These are phyloP conservation scores for Lepidotrigona ventralis DNA, from an alignment of 1,140 invertebrate genomes.

Conservation along the genomic window DNA sequence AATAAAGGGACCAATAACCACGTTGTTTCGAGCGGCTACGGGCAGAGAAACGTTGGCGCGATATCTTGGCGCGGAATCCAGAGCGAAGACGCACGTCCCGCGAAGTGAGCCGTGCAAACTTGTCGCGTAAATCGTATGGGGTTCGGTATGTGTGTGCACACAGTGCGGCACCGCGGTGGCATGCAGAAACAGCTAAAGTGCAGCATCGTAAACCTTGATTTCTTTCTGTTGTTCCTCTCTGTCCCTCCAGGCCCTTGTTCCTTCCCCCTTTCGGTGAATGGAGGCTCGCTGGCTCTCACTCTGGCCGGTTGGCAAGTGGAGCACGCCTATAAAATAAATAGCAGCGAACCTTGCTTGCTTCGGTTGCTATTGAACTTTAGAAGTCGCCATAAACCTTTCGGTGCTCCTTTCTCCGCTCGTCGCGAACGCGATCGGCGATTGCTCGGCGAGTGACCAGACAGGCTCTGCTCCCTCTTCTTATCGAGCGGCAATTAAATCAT, in stretches of 20 bases:
- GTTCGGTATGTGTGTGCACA: neutral
- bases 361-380: constrained; percentile 62
- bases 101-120: constrained; percentile 53
- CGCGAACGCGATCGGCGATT: neutral
- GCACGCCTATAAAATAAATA: constrained; percentile 64
- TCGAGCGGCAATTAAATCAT: too few species aligned
- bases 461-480: too few species aligned
- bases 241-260: neutral
- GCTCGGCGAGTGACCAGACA: too few species aligned
- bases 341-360: constrained; percentile 54
- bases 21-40: constrained; percentile 1
- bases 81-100: constrained; percentile 24
- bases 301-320: constrained; percentile 50
- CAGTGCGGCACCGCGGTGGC: constrained; percentile 13
- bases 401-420: constrained; percentile 29
- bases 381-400: constrained; percentile 55
- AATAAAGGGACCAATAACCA: neutral
- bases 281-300: neutral
- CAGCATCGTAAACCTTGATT: constrained; percentile 48
- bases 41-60: neutral
- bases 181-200: constrained; percentile 25
- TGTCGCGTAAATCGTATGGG: constrained; percentile 52
- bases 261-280: constrained; percentile 39
- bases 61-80: constrained; percentile 28
- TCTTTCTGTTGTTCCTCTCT: constrained; percentile 13